Base-by-base conservation (phyloP, 2,888 invertebrate species). In the Antheraea yamamai region DNA sequence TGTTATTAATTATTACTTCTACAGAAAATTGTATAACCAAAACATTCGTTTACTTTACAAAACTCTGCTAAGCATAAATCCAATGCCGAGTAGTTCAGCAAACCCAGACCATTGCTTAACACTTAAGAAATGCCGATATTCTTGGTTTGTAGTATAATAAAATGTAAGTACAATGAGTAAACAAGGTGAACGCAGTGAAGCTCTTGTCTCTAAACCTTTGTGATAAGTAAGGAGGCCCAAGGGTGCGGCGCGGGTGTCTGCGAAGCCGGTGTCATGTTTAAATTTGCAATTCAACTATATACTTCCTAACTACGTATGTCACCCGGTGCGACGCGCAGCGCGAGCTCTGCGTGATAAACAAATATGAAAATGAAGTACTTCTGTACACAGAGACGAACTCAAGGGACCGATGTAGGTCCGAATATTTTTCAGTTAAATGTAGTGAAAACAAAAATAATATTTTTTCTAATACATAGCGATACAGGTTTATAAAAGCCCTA, bases 201-300 rank as follows among this genome's bases (percentile, higher is more conserved):
- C 64, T 20, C 39, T n/a, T n/a, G 39, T n/a, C 70, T 35, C 39
- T 39, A 73, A 47, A 73, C 73, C 39, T 20, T 35, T 73, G 58
- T 61, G 72, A 52, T 61, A 80, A 77, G 77, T 75, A 78, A 78
- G 74, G 74, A 74, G 72, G 76, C 73, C 75, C 80, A 16, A 35
- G 77, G 78, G 78, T 74, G 64, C 39, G 76, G 35, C 71, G 71
- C 74, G 72, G 76, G 76, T 70, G 76, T n/a, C 52, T 52, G 18
- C 12, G 51, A 74, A 78, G 77, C 75, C 79, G 78, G 77, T 74
- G 85, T 84, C 89, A 89, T 88, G 89, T 89, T 87, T 90, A 90
- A 89, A 91, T 91, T 91, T 90, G 90, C 90, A 88, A 90, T 90
- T 90, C 89, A 83, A 87, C 82, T 79, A 81, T 82, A 80, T 78